A percentile compares a stretch with the other conserved stretches of the same genome.
Conservation (phyloP, 2,888 invertebrate genomes). For the Aproaerema taeniolella region DNA sequence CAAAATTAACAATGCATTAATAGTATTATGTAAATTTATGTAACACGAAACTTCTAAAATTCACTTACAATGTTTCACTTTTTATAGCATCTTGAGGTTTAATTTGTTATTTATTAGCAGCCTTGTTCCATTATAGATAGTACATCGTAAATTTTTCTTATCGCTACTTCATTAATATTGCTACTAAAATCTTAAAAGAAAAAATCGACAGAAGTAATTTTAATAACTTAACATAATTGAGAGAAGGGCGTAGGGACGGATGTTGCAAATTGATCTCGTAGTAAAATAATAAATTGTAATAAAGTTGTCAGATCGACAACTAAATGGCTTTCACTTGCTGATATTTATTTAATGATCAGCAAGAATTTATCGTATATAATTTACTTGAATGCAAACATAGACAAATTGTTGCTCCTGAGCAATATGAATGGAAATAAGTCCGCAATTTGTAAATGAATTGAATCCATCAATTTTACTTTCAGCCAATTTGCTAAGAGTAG, state of each 20-base stretch:
- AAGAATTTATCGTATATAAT: slow-evolving; percentile 4
- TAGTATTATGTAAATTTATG: too few relatives aligned
- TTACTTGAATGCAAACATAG: background rate
- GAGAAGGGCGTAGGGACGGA: slow-evolving; percentile 11
- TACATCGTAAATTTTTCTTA: too few relatives aligned
- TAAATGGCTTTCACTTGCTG: slow-evolving; percentile 10
- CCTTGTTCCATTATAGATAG: too few relatives aligned
- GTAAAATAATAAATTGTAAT: slow-evolving; percentile 12
- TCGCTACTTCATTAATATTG: background rate
- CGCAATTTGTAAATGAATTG: too few relatives aligned
- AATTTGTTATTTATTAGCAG: too few relatives aligned
- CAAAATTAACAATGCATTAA: too few relatives aligned
- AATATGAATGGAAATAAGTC: background rate
- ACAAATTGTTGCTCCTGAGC: slow-evolving; percentile 7
- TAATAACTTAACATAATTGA: background rate
- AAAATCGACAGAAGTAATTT: background rate
- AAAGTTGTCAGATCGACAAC: slow-evolving; percentile 7
- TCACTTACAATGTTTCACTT: too few relatives aligned
- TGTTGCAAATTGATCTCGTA: slow-evolving; percentile 8
- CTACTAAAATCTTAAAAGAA: background rate
- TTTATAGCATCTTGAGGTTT: too few relatives aligned
- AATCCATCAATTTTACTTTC: too few relatives aligned
- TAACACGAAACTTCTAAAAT: too few relatives aligned
- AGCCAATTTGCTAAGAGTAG: too few relatives aligned
- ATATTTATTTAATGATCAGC: slow-evolving; percentile 8